Conservation (phyloP, 2,797 vertebrate genomes). For the Arrhamphus sclerolepis region DNA sequence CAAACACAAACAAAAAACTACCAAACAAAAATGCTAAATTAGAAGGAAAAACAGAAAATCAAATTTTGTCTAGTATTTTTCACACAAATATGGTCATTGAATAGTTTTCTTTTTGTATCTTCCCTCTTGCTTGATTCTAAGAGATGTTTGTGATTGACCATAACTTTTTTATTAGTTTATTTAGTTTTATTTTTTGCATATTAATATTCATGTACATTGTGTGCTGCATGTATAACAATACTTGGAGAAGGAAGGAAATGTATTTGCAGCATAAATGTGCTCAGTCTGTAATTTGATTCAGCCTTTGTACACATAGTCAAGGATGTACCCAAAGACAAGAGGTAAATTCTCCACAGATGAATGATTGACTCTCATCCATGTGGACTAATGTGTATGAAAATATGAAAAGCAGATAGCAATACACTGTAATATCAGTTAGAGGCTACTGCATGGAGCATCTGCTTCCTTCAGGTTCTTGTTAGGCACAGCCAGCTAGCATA, state of each 20-base stretch:
- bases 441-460: neutral
- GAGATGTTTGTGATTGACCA: no score
- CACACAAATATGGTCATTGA: no score
- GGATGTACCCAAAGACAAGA: neutral
- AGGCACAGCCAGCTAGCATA: slow-evolving; percentile 26
- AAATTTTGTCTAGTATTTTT: no score
- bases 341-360: neutral
- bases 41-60: no score
- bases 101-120: no score
- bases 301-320: neutral
- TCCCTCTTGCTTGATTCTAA: no score
- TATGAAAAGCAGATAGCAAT: neutral
- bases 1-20: no score
- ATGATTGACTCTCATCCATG: neutral
- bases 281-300: neutral
- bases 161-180: no score
- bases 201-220: no score
- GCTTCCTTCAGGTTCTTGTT: slow-evolving; percentile 37
- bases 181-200: no score
- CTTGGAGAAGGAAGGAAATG: neutral
- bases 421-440: neutral
- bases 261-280: neutral
- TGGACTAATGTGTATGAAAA: neutral
- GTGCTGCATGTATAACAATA: no score
- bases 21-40: no score